phyloP scores from a whole-genome alignment of 2,888 invertebrate genomes.

The Pristionchus exspectatus region DNA sequence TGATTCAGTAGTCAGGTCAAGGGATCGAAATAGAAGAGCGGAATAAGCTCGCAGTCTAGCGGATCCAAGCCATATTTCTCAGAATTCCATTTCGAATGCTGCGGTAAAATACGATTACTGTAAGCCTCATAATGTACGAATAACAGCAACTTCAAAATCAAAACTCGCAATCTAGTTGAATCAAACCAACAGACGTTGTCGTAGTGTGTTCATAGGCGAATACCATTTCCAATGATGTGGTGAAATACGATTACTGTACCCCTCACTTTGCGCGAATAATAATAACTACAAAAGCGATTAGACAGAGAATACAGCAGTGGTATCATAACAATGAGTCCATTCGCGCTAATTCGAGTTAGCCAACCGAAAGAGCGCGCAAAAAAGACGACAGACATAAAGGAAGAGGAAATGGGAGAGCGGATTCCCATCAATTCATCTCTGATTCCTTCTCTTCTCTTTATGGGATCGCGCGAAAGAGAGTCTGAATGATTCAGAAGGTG shows the following conservation, averaged over 20 bases:
- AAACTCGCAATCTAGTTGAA: too few relatives aligned
- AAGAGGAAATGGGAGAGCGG: slow-evolving; percentile 4
- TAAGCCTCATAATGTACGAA: not conserved
- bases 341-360: too few relatives aligned
- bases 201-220: too few relatives aligned
- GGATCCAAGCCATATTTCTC: too few relatives aligned
- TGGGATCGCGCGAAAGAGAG: slow-evolving; percentile 8
- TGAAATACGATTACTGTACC: too few relatives aligned
- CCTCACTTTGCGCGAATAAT: not conserved
- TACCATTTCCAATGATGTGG: too few relatives aligned
- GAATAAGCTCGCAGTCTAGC: too few relatives aligned
- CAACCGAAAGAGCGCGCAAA: not conserved
- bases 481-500: not conserved
- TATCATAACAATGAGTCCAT: too few relatives aligned
- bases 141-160: not conserved
- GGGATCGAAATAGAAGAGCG: not conserved
- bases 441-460: slow-evolving; percentile 23
- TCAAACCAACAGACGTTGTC: too few relatives aligned
- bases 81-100: too few relatives aligned
- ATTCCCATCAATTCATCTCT: slow-evolving; percentile 43
- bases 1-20: not conserved
- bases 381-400: not conserved
- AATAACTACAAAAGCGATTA: not conserved
- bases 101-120: too few relatives aligned
- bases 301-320: not conserved